These are phyloP conservation scores for Pseudonaja textilis DNA, from an alignment of 2,113 vertebrate genomes.

Conservation along the genomic window DNA sequence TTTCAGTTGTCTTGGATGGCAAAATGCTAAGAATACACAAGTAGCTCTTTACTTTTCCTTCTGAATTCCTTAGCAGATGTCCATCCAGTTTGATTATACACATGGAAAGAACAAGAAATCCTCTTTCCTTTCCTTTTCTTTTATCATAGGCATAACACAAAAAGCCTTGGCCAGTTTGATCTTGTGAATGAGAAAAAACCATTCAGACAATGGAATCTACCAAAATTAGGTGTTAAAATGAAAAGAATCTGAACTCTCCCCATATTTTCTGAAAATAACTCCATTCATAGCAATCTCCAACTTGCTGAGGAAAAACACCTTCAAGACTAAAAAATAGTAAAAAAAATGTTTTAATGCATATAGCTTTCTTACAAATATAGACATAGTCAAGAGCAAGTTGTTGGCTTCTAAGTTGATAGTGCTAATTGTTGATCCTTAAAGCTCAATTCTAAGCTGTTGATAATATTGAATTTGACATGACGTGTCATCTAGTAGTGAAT, in stretches of 20 bases:
- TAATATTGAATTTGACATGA: background rate
- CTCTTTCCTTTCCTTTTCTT: background rate
- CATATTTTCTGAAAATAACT: background rate
- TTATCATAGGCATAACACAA: background rate
- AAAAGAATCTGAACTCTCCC: background rate
- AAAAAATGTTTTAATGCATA: background rate
- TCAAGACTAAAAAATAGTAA: background rate
- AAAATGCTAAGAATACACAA: background rate
- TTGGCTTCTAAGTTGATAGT: background rate
- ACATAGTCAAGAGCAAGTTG: background rate
- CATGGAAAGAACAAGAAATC: background rate
- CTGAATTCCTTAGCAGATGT: background rate
- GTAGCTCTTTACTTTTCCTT: background rate
- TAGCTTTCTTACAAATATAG: background rate
- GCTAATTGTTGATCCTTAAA: background rate
- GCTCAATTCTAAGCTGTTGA: background rate
- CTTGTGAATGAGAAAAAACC: background rate
- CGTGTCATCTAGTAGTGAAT: background rate
- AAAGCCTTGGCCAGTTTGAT: background rate
- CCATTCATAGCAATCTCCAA: background rate
- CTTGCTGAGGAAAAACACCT: background rate
- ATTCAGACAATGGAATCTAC: background rate
- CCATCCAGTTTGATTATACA: background rate
- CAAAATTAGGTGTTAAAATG: background rate
- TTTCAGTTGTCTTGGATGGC: background rate